Base-by-base conservation (phyloP, 2,888 invertebrate species). In the Papilio gigon region DNA sequence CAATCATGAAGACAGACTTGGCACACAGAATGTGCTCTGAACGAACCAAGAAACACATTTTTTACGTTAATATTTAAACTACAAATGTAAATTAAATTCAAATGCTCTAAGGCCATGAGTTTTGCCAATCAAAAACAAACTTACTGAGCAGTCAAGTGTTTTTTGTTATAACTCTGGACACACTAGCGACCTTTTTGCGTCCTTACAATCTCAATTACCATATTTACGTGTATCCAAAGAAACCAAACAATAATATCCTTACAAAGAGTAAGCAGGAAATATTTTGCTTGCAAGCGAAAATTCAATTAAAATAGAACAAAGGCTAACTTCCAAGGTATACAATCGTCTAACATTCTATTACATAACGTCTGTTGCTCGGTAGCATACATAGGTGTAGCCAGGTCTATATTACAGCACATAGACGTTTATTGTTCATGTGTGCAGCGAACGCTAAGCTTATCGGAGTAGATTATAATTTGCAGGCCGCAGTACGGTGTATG, bases 381-480 rank as follows among this genome's bases (percentile, higher is more conserved):
- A 22, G 33, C 22, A 20, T 2, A 37, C 20, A 37, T 35, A 58
- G 22, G 47, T 22, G 0, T 47, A 47, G 42, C 17, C 9, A 20
- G 20, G 59, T 20, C 20, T 22, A 33, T 22, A 11, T 27, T 53
- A 53, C 12, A 20, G 20, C 20, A 33, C 12, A 58, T 59, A 59
- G 11, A 12, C 4, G 53, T 53, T 30, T 53, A 17, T 8, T 17
- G 6, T 42, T 17, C 5, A 40, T 65, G 53, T 37, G 30, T 42
- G 42, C 30, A 37, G 65, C 25, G 20, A 30, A 25, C 56, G 17
- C 8, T 44, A 20, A 27, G 65, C 65, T 65, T 65, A 65, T 65
- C 65, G 56, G 30, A 14, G 50, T 30, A 64, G 37, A 53, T 53
- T 53, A 53, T 17, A 40, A 40, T 14, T 44, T 62, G 14, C 27